Conservation (phyloP, 2,888 invertebrate genomes). For the Scrobipalpa costella region DNA sequence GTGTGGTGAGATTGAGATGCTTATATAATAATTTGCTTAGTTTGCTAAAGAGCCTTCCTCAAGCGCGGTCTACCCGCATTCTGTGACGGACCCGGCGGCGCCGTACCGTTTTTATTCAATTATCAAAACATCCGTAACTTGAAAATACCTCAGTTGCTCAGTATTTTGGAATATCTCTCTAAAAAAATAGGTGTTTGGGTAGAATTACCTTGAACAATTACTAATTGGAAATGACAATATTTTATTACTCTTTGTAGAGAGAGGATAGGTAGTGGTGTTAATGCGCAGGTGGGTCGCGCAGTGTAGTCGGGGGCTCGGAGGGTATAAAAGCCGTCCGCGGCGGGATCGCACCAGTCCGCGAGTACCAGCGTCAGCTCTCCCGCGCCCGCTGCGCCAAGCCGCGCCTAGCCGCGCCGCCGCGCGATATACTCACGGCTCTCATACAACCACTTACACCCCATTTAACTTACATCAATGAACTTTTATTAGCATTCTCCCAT, state of each 20-base stretch:
- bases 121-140: not conserved
- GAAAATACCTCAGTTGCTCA: not conserved
- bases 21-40: not conserved
- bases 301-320: not conserved
- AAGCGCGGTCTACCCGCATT: not conserved
- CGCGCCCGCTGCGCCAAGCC: not conserved
- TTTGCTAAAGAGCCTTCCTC: not conserved
- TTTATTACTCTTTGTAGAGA: not conserved
- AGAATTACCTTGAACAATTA: not conserved
- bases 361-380: not conserved
- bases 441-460: not conserved
- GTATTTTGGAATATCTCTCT: not conserved
- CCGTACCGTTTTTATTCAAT: not conserved
- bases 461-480: not conserved
- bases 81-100: not conserved
- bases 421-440: not conserved
- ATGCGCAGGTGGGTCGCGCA: conserved; percentile 23
- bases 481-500: not conserved
- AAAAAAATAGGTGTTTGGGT: not conserved
- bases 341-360: not conserved
- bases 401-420: not conserved
- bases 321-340: not conserved
- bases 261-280: conserved; percentile 9
- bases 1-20: not conserved
- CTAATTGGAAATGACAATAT: not conserved